Conservation (phyloP, 2,888 invertebrate genomes). For the Ernsta delagoae region DNA sequence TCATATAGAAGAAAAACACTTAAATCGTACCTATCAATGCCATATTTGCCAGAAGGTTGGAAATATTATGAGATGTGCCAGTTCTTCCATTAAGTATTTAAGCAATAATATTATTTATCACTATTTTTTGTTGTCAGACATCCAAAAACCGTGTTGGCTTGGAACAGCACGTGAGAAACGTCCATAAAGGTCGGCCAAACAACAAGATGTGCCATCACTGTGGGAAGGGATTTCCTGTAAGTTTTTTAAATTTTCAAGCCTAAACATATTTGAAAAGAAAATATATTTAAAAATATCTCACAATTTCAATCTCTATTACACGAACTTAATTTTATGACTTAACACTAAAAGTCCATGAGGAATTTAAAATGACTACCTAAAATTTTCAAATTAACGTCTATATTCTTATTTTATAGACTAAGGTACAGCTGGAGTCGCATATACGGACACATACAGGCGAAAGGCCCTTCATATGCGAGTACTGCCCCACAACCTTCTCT, state of each 20-base stretch:
- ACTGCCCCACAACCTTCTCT: slow-evolving; percentile 63
- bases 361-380: no score
- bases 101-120: neutral
- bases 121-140: slow-evolving; percentile 51
- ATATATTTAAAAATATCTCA: no score
- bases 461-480: slow-evolving; percentile 62
- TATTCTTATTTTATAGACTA: slow-evolving; percentile 56
- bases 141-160: slow-evolving; percentile 73
- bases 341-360: no score
- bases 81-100: neutral
- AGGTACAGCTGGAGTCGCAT: slow-evolving; percentile 73
- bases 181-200: slow-evolving; percentile 69
- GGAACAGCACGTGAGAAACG: slow-evolving; percentile 74
- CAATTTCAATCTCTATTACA: no score
- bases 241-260: slow-evolving; percentile 36
- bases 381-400: neutral
- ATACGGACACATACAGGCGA: slow-evolving; percentile 61
- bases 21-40: slow-evolving; percentile 66
- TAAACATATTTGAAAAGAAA: no score
- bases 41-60: slow-evolving; percentile 70
- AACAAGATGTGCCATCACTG: slow-evolving; percentile 78
- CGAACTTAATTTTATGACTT: no score
- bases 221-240: slow-evolving; percentile 75
- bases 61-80: neutral
- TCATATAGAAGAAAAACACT: slow-evolving; percentile 77